Evolutionary conservation across 2,113 vertebrate species (phyloP), one percentile per base, ranked within the genome.

Genomic region (Elachura formosa): DNA sequence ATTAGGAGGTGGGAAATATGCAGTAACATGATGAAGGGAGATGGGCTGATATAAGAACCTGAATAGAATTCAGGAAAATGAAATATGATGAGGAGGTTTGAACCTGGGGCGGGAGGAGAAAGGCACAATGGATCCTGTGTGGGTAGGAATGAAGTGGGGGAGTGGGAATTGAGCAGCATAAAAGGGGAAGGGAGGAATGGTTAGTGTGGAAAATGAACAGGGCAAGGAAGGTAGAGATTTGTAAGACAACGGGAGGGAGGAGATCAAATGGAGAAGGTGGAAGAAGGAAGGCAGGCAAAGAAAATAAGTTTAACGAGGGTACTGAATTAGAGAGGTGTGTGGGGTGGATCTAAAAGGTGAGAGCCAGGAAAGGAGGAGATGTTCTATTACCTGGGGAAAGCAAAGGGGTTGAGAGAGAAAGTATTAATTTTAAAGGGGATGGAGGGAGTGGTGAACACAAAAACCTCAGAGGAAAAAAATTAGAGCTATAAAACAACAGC

Each of bases 131-230:
- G 6, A 4, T 59, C 31, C 48, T 59, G 51, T 91, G 93, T 94
- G 82, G 59, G 93, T 87, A 73, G 84, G 79, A 88, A 73, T 77
- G 55, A 89, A 91, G 89, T 88, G 82, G 67, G 43, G 55, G 82
- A 91, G 91, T 89, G 86, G 68, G 67, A 87, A 51, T 45, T 4
- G 54, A 87, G 34, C 38, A 56, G 52, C 43, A 91, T 96, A 78
- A 85, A 96, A 84, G 68, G 55, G 52, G 75, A 93, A 90, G 48
- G 76, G 64, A 77, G 61, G 80, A 63, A 86, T 72, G n/a, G 68
- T 73, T 85, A 83, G 59, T 43, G 40, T 46, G 63, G 78, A 94
- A 89, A 95, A 94, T 64, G 54, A 96, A 41, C 12, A 5, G 46
- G 55, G 34, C 51, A 79, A 73, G 48, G 88, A 82, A 83, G 22